These are phyloP conservation scores for Rhyacichthys aspro DNA, from an alignment of 2,797 vertebrate genomes.

Conservation along the genomic window DNA sequence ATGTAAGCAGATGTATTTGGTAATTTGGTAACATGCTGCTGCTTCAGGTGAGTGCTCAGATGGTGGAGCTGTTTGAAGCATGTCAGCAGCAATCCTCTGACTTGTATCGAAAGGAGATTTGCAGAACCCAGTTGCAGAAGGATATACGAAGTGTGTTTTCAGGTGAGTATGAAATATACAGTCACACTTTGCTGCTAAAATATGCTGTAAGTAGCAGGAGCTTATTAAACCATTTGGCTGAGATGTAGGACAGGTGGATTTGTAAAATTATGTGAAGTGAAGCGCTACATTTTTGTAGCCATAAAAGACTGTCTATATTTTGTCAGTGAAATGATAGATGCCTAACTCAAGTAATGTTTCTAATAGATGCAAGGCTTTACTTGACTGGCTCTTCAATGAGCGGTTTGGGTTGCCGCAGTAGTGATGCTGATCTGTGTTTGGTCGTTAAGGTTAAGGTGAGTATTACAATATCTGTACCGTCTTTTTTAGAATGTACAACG, in stretches of 20 bases:
- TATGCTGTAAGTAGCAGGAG: not conserved
- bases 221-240: not conserved
- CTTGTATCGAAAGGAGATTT: slow-evolving; percentile 89
- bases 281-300: not conserved
- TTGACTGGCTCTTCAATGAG: slow-evolving; percentile 95
- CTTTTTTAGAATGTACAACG: not conserved
- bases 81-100: slow-evolving; percentile 88
- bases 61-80: slow-evolving; percentile 87
- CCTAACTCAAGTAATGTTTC: slow-evolving; percentile 1
- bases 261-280: not conserved
- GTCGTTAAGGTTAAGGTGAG: slow-evolving; percentile 87
- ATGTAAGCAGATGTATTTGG: not conserved
- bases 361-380: slow-evolving; percentile 86
- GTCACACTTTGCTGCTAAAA: no score
- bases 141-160: slow-evolving; percentile 88
- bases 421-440: slow-evolving; percentile 94
- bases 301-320: not conserved
- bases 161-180: slow-evolving; percentile 76
- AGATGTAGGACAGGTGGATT: no score
- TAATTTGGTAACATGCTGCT: slow-evolving; percentile 28
- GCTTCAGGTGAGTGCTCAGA: slow-evolving; percentile 88
- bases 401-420: slow-evolving; percentile 90
- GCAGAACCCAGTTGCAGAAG: slow-evolving; percentile 85
- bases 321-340: not conserved
- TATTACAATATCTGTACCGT: slow-evolving; percentile 29